A percentile compares a stretch with the other conserved stretches of the same genome.
Conservation (phyloP, 2,888 invertebrate genomes). For the Macrophya alboannulata region DNA sequence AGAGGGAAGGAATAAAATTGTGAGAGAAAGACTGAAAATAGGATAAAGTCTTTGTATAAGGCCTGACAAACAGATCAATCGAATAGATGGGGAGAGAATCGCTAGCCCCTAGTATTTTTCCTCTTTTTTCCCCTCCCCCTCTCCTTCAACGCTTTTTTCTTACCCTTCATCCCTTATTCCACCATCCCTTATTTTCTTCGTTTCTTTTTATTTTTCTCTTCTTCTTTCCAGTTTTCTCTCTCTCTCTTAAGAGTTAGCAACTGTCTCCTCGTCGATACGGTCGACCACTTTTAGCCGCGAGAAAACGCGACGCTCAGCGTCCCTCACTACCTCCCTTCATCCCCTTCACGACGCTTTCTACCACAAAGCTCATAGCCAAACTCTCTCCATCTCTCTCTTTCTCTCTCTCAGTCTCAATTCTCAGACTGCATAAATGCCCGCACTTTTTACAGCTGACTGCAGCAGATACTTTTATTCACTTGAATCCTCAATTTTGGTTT, state of each 20-base stretch:
- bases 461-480: conserved; percentile 45
- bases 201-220: conserved; percentile 2
- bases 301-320: conserved; percentile 57
- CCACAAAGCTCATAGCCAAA: conserved; percentile 23
- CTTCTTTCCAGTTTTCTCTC: neutral
- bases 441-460: conserved; percentile 51
- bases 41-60: conserved; percentile 59
- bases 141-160: conserved; percentile 8
- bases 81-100: conserved; percentile 65
- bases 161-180: conserved; percentile 48
- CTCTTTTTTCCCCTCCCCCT: conserved; percentile 14
- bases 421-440: conserved; percentile 57
- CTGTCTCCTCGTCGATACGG: conserved; percentile 51
- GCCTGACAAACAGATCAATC: conserved; percentile 73
- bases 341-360: neutral
- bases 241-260: conserved; percentile 46
- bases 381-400: neutral
- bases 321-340: conserved; percentile 11
- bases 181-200: conserved; percentile 24
- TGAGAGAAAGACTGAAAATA: conserved; percentile 54
- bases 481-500: conserved; percentile 11
- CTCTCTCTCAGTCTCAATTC: conserved; percentile 3
- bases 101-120: conserved; percentile 58
- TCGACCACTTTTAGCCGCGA: conserved; percentile 45
- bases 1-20: conserved; percentile 26